A percentile compares a stretch with the other conserved stretches of the same genome.
phyloP scores from a whole-genome alignment of 2,113 vertebrate genomes.

The Planiliza haematocheilus region DNA sequence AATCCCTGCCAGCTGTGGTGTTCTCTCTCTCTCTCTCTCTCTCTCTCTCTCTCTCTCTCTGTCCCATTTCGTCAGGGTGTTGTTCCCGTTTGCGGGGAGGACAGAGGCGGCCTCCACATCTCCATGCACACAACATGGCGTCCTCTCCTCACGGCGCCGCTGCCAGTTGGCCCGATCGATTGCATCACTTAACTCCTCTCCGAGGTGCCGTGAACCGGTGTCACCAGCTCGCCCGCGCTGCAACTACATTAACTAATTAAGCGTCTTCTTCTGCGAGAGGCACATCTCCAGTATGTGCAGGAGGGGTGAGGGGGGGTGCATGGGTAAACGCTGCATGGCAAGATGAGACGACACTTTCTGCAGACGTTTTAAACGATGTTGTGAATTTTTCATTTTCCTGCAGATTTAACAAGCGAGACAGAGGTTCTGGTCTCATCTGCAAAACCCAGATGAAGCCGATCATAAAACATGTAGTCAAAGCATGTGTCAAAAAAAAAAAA shows the following conservation, averaged over 20 bases:
- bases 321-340: slow-evolving; percentile 22
- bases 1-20: slow-evolving; percentile 22
- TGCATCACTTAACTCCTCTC: slow-evolving; percentile 53
- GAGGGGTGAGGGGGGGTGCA: background rate
- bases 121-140: slow-evolving; percentile 30
- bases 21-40: too few relatives aligned
- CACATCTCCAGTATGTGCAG: slow-evolving; percentile 26
- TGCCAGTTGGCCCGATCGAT: slow-evolving; percentile 53
- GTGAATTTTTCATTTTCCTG: too few relatives aligned
- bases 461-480: too few relatives aligned
- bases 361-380: background rate
- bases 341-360: too few relatives aligned
- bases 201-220: slow-evolving; percentile 45
- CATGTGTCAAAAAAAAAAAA: too few relatives aligned
- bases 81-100: slow-evolving; percentile 23
- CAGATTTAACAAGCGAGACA: too few relatives aligned
- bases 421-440: too few relatives aligned
- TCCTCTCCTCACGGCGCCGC: slow-evolving; percentile 26
- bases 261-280: slow-evolving; percentile 22
- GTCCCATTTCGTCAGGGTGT: slow-evolving; percentile 36
- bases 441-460: too few relatives aligned
- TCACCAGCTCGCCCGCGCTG: slow-evolving; percentile 19
- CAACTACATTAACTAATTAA: slow-evolving; percentile 53
- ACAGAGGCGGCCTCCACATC: too few relatives aligned
- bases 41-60: too few relatives aligned